Evolutionary conservation across 1,140 invertebrate genomes (phyloP).

Genomic region (Neodiprion fabricii): DNA sequence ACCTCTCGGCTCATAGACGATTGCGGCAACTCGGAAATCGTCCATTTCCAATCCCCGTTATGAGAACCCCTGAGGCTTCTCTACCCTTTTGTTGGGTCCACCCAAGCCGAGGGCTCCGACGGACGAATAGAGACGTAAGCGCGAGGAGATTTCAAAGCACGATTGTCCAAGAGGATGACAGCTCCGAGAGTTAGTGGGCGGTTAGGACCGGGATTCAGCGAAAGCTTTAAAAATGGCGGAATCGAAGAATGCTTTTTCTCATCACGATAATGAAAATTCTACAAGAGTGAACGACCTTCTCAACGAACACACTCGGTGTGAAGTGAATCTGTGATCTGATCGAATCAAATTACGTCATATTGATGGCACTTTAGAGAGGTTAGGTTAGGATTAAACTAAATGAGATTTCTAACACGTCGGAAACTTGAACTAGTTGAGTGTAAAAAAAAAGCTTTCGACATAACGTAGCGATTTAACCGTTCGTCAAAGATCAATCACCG

Average conservation of each 20-base stretch:
- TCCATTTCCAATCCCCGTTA: neutral
- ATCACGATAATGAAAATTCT: conserved; percentile 19
- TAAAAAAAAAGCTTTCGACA: too few species aligned
- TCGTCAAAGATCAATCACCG: too few species aligned
- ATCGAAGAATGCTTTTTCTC: neutral
- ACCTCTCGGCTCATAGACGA: neutral
- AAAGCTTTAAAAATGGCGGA: conserved; percentile 12
- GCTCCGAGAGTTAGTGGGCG: conserved; percentile 13
- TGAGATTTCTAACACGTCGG: too few species aligned
- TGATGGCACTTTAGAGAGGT: too few species aligned
- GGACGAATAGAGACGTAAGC: conserved; percentile 47
- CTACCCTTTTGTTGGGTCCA: conserved; percentile 45
- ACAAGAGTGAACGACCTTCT: conserved; percentile 28
- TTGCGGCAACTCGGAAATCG: neutral
- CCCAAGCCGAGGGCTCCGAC: conserved; percentile 34
- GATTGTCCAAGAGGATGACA: conserved; percentile 41
- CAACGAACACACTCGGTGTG: neutral
- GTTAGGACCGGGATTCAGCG: conserved; percentile 14
- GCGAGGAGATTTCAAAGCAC: conserved; percentile 39
- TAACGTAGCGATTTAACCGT: too few species aligned
- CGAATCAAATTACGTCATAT: too few species aligned
- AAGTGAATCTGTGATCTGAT: too few species aligned
- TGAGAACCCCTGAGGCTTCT: conserved; percentile 41
- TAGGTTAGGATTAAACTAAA: too few species aligned
- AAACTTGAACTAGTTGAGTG: too few species aligned